These are phyloP conservation scores for Ennomos fuscantarius DNA, from an alignment of 2,888 invertebrate genomes.

Conservation along the genomic window DNA sequence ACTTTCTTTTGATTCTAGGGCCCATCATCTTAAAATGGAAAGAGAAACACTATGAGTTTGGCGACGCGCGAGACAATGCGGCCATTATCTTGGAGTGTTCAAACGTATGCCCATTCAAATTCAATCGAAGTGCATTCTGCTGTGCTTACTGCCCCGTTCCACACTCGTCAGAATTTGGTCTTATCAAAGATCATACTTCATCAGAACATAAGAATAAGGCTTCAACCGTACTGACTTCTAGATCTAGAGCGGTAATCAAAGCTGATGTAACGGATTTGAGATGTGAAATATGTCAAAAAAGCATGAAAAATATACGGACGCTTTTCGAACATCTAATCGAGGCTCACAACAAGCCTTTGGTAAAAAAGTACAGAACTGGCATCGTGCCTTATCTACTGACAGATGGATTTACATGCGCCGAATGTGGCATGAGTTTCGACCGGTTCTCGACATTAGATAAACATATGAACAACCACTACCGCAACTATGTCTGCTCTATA, in stretches of 20 bases:
- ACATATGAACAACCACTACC: constrained; percentile 62
- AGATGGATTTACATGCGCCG: constrained; percentile 26
- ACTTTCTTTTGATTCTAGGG: constrained; percentile 18
- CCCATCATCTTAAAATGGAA: constrained; percentile 7
- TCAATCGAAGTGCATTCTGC: constrained; percentile 6
- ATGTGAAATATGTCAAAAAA: constrained; percentile 30
- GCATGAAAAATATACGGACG: constrained; percentile 8
- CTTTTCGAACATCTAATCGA: constrained; percentile 26
- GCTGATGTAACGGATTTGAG: constrained; percentile 29
- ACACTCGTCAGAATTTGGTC: constrained; percentile 13
- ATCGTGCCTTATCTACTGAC: constrained; percentile 28
- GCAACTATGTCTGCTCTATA: constrained; percentile 56
- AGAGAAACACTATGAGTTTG: constrained; percentile 5
- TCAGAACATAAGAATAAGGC: constrained; percentile 8
- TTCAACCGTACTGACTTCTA: not conserved
- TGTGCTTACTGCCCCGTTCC: constrained; percentile 16
- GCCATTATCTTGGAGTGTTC: constrained; percentile 15
- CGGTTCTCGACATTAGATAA: constrained; percentile 35
- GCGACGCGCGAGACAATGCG: constrained; percentile 14
- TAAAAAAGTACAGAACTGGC: constrained; percentile 8
- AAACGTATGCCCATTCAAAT: constrained; percentile 18
- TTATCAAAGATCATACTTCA: constrained; percentile 11
- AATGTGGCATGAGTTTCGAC: constrained; percentile 14
- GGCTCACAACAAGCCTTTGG: constrained; percentile 26
- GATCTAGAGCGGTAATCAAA: constrained; percentile 6